phyloP scores from a whole-genome alignment of 2,797 vertebrate species.

The Chaetodon trifasciatus region DNA sequence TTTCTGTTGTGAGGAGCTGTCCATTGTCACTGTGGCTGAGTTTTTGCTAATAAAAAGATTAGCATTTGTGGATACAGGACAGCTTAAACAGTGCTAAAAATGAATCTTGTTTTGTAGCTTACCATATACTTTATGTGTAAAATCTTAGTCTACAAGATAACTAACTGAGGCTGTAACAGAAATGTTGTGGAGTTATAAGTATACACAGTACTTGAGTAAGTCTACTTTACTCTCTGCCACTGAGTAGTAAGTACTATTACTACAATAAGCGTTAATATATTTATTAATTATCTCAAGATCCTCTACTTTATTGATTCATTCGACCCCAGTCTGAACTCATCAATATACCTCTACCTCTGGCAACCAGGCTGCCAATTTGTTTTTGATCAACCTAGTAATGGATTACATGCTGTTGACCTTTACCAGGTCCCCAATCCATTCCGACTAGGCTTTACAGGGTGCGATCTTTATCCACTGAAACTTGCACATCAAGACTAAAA shows the following conservation, averaged over 20 bases:
- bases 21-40: neutral
- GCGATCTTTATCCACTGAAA: slow-evolving; percentile 26
- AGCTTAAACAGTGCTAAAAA: neutral
- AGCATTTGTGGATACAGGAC: neutral
- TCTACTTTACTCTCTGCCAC: neutral
- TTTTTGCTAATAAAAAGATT: neutral
- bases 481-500: slow-evolving; percentile 37
- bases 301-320: slow-evolving; percentile 23
- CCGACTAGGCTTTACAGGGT: neutral
- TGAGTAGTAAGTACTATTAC: neutral
- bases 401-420: slow-evolving; percentile 42
- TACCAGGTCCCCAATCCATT: slow-evolving; percentile 11
- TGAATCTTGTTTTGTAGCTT: neutral
- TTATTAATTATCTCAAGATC: slow-evolving; percentile 1
- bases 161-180: neutral
- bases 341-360: neutral
- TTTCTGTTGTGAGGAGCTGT: neutral
- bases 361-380: neutral
- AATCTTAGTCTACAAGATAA: neutral
- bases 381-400: slow-evolving; percentile 13
- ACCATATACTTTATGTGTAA: neutral
- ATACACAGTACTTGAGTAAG: neutral
- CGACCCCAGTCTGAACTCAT: slow-evolving; percentile 26
- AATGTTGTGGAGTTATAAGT: neutral
- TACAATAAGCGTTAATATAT: neutral